These are phyloP conservation scores for Phasia obesa DNA, from an alignment of 2,888 invertebrate genomes.

Conservation along the genomic window DNA sequence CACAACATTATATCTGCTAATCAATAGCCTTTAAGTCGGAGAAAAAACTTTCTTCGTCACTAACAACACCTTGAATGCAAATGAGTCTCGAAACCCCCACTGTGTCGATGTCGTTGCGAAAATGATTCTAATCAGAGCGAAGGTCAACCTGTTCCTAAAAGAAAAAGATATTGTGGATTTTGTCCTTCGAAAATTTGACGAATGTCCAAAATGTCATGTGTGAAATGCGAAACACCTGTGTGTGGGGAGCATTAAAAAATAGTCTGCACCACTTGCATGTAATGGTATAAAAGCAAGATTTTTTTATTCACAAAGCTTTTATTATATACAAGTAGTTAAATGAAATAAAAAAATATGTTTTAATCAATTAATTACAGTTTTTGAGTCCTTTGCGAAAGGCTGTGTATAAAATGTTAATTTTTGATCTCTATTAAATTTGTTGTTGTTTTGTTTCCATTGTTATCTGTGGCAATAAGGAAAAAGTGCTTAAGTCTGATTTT, in stretches of 20 bases:
- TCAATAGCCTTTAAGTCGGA: too few species aligned
- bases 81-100: too few species aligned
- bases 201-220: background rate
- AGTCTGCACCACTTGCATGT: background rate
- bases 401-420: background rate
- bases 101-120: too few species aligned
- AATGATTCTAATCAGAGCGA: too few species aligned
- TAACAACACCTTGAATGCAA: too few species aligned
- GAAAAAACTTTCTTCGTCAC: too few species aligned
- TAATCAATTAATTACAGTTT: background rate
- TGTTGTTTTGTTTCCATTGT: background rate
- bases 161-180: background rate
- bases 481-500: too few species aligned
- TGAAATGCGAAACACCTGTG: background rate
- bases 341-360: background rate
- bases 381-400: background rate
- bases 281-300: background rate
- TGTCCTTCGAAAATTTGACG: background rate
- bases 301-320: background rate
- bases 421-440: background rate
- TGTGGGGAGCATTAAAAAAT: background rate
- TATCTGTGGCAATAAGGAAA: too few species aligned
- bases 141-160: too few species aligned
- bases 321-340: too few species aligned
- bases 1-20: too few species aligned